Evolutionary conservation across 2,888 invertebrate genomes (phyloP), one percentile per base, ranked within the genome.

Genomic region (Odontocerum albicorne): DNA sequence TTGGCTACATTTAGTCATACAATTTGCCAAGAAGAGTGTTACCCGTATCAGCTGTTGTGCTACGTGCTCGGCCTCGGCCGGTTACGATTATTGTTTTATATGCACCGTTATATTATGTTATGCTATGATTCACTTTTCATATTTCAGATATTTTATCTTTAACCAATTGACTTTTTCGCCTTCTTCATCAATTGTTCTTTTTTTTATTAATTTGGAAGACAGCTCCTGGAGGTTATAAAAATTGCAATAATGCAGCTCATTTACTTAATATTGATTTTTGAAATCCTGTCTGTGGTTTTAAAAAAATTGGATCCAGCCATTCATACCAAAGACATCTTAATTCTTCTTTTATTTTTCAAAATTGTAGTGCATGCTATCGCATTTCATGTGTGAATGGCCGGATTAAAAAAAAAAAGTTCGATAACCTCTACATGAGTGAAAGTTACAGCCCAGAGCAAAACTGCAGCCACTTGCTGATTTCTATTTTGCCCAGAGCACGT

Each of bases 321-420:
- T 13, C 38, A 38, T 38, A 3, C 16, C 17, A n/a, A 38, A 38
- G 7, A 16, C 13, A 3, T 3, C 13, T 38, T 38, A 31, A 22
- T 31, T 17, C 19, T 32, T 45, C 12, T 27, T 33, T 6, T 13
- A 13, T 6, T 6, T 15, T 44, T 49, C 49, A n/a, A 49, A 40
- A 2, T 39, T 27, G 27, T 27, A 40, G 40, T 49, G 49, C 39
- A 49, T 21, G 1, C 27, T 27, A 31, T 49, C 49, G 27, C 39
- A 39, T 38, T 49, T 40, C 49, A 49, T 49, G 2, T 49, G 19
- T 2, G 49, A 49, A 21, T 49, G 49, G 12, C 49, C 49, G 2
- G 39, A 49, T 17, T 49, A 39, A 21, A 49, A n/a, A n/a, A n/a
- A n/a, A n/a, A n/a, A 6, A 31, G 8, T 10, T 33, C 45, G 4